Conservation (phyloP, 2,797 vertebrate genomes). For the Ctenopoma kingsleyae region DNA sequence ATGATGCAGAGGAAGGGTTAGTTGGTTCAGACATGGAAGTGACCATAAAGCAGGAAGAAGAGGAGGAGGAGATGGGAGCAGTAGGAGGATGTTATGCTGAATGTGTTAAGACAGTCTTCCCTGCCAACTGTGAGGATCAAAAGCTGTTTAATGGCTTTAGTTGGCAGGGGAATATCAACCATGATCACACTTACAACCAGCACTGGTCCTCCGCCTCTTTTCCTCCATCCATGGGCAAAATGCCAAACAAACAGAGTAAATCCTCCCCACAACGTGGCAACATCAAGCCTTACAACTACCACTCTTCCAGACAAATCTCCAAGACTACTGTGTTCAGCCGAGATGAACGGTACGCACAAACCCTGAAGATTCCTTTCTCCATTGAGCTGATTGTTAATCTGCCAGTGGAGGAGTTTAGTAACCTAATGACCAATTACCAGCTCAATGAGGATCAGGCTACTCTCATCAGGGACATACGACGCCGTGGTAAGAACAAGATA, state of each 20-base stretch:
- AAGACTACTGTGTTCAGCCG: conserved; percentile 85
- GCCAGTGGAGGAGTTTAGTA: conserved; percentile 95
- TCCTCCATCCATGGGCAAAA: conserved; percentile 43
- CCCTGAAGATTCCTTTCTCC: conserved; percentile 94
- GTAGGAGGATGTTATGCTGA: conserved; percentile 86
- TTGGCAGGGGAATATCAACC: conserved; percentile 89
- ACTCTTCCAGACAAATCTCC: conserved; percentile 55
- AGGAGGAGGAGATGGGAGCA: conserved; percentile 90
- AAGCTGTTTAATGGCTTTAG: conserved; percentile 86
- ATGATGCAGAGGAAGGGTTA: conserved; percentile 80
- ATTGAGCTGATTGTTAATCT: conserved; percentile 93
- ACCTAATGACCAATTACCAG: conserved; percentile 88
- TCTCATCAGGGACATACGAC: conserved; percentile 93
- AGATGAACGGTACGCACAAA: conserved; percentile 88
- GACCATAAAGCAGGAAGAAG: conserved; percentile 78
- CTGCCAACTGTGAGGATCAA: conserved; percentile 85
- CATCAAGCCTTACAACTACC: conserved; percentile 65
- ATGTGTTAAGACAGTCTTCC: conserved; percentile 87
- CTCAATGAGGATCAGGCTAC: conserved; percentile 91
- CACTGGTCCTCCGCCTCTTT: conserved; percentile 54
- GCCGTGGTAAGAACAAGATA: conserved; percentile 97
- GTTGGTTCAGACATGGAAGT: conserved; percentile 69
- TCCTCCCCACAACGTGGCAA: conserved; percentile 49
- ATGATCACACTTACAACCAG: conserved; percentile 97
- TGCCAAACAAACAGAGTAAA: conserved; percentile 69